Evolutionary conservation across 2,113 vertebrate species (phyloP).

Genomic region (Oryzias woworae): DNA sequence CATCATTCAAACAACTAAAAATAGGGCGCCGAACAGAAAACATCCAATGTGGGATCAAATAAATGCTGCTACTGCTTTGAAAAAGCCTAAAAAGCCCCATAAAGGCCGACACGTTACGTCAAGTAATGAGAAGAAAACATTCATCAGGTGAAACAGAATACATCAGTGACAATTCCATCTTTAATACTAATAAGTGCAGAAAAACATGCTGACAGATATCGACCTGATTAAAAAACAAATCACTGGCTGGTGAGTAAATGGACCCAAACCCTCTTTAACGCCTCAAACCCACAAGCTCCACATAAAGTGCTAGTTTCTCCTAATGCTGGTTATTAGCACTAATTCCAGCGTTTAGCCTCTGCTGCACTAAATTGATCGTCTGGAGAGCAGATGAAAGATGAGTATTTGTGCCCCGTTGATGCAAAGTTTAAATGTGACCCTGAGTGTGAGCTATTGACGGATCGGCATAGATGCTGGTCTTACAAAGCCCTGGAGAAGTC

Average conservation of each 20-base stretch:
- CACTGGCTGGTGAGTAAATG: conserved; percentile 13
- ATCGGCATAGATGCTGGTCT: conserved; percentile 37
- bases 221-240: conserved; percentile 16
- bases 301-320: conserved; percentile 16
- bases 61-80: no score
- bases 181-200: neutral
- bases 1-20: neutral
- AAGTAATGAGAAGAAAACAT: neutral
- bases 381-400: neutral
- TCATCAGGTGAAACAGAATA: neutral
- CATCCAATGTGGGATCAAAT: no score
- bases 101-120: neutral
- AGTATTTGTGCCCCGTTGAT: conserved; percentile 3
- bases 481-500: conserved; percentile 19
- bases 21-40: no score
- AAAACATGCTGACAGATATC: conserved; percentile 12
- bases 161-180: no score
- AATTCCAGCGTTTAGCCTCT: conserved; percentile 8
- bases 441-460: conserved; percentile 16
- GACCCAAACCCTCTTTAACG: conserved; percentile 8
- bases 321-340: neutral
- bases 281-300: conserved; percentile 6
- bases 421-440: conserved; percentile 36
- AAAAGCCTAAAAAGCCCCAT: conserved; percentile 14
- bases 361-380: neutral